Conservation (phyloP, 2,888 invertebrate genomes). For the Gnatocerus cornutus region DNA sequence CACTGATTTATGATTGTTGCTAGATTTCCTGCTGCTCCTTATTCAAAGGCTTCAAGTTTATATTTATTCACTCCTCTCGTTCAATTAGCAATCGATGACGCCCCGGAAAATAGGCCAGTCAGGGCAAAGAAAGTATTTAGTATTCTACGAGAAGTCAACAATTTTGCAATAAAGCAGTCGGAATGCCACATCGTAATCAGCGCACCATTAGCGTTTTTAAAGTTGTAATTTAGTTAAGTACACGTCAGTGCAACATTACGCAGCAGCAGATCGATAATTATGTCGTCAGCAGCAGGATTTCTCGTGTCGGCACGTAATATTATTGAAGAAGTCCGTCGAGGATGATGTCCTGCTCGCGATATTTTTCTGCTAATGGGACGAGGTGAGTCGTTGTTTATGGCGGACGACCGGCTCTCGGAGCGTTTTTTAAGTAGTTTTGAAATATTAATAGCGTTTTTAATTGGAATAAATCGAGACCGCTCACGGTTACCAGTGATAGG, state of each 20-base stretch:
- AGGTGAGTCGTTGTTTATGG: constrained; percentile 50
- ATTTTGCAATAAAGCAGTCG: constrained; percentile 39
- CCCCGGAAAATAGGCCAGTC: neutral
- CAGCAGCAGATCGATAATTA: constrained; percentile 50
- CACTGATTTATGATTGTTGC: too few species aligned
- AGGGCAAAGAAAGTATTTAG: neutral
- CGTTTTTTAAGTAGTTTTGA: constrained; percentile 57
- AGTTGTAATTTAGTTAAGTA: constrained; percentile 52
- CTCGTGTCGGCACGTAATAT: constrained; percentile 50
- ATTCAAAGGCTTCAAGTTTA: too few species aligned
- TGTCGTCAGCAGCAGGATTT: constrained; percentile 51
- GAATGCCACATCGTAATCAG: constrained; percentile 51
- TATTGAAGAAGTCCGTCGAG: constrained; percentile 36
- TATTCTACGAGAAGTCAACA: constrained; percentile 20
- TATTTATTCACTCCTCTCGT: neutral
- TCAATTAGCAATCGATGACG: neutral
- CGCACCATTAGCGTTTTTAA: constrained; percentile 49
- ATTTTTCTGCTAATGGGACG: constrained; percentile 37
- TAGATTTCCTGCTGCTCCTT: too few species aligned
- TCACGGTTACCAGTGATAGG: constrained; percentile 51
- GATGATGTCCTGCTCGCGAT: constrained; percentile 25
- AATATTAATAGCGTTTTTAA: constrained; percentile 62
- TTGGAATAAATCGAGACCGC: constrained; percentile 61
- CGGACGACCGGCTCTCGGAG: constrained; percentile 50
- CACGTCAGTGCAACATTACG: constrained; percentile 49